Evolutionary conservation across 2,888 invertebrate species (phyloP).

Genomic region (Cheiracanthium punctorium): DNA sequence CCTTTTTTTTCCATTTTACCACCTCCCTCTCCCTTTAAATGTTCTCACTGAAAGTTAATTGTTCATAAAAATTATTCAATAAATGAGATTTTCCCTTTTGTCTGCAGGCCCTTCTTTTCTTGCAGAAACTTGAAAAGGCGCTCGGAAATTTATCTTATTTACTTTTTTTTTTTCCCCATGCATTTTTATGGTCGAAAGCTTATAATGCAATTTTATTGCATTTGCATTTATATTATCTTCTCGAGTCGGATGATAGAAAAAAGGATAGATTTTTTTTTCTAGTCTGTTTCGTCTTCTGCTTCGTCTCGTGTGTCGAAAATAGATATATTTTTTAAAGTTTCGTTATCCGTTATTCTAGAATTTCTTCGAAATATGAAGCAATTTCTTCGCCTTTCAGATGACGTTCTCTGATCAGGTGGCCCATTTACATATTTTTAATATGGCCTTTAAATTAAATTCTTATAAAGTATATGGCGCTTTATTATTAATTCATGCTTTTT

Average conservation of each 20-base stretch:
- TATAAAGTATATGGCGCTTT: slow-evolving; percentile 54
- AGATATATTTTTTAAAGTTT: slow-evolving; percentile 56
- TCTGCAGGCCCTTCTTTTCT: slow-evolving; percentile 38
- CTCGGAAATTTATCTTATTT: slow-evolving; percentile 51
- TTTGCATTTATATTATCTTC: slow-evolving; percentile 70
- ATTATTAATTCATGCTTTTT: slow-evolving; percentile 39
- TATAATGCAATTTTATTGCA: slow-evolving; percentile 70
- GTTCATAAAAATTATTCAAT: slow-evolving; percentile 68
- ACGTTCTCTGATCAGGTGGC: not conserved
- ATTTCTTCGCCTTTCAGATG: slow-evolving; percentile 30
- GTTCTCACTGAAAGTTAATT: slow-evolving; percentile 52
- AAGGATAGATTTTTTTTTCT: slow-evolving; percentile 3
- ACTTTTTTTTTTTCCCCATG: slow-evolving; percentile 38
- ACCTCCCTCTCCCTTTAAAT: not conserved
- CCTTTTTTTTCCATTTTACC: not conserved
- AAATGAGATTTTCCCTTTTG: slow-evolving; percentile 51
- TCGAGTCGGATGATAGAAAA: slow-evolving; percentile 34
- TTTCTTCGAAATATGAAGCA: slow-evolving; percentile 29
- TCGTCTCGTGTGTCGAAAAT: slow-evolving; percentile 44
- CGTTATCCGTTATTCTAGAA: slow-evolving; percentile 31
- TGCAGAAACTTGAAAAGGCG: slow-evolving; percentile 53
- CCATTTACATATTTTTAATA: slow-evolving; percentile 66
- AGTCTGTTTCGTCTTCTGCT: too few relatives aligned
- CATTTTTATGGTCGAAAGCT: slow-evolving; percentile 67
- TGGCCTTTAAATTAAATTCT: slow-evolving; percentile 62